Evolutionary conservation across 2,113 vertebrate genomes (phyloP), one percentile per base, ranked within the genome.

Genomic region (Tupaia chinensis): DNA sequence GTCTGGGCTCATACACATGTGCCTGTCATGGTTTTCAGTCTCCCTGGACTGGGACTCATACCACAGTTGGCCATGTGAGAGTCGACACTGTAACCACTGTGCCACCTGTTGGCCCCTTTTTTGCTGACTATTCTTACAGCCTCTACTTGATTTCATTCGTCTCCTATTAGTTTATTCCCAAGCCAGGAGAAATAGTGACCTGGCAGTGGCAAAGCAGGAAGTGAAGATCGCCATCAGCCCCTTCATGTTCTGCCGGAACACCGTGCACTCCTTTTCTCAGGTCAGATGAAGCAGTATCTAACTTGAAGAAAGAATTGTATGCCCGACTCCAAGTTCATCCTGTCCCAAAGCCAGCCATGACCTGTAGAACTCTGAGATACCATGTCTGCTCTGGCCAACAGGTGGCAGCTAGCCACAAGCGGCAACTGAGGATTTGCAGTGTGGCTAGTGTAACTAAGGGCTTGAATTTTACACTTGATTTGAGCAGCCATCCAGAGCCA

Each of bases 391-490:
- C n/a, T 89, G 60, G 65, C 20, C 23, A 74, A 6, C 7, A 19
- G 32, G 63, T 73, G 54, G 77, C 8, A 25, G 44, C 66, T 82
- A 7, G 61, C 23, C n/a, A 94, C 63, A 34, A 25, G 15, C 76
- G 23, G 53, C 25, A 87, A 19, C 84, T 44, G 29, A 77, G 58
- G 8, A 9, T 65, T 91, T 79, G n/a, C 65, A 80, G 27, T 68
- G 10, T 87, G 56, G 68, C 25, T 93, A 70, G 10, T 44, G 22
- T 73, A 61, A 91, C 66, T 8, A 29, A 95, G 25, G 6, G 58
- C 58, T 23, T 83, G n/a, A 54, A 70, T 89, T 90, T 95, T 68
- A 80, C 60, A 65, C 34, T 91, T 80, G 89, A 69, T 81, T 65
- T 61, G 58, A 92, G 74, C 56, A 81, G 68, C 20, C 20, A 27